Evolutionary conservation across 2,888 invertebrate species (phyloP), one percentile per base, ranked within the genome.

Genomic region (Tenthredo scrophulariae): DNA sequence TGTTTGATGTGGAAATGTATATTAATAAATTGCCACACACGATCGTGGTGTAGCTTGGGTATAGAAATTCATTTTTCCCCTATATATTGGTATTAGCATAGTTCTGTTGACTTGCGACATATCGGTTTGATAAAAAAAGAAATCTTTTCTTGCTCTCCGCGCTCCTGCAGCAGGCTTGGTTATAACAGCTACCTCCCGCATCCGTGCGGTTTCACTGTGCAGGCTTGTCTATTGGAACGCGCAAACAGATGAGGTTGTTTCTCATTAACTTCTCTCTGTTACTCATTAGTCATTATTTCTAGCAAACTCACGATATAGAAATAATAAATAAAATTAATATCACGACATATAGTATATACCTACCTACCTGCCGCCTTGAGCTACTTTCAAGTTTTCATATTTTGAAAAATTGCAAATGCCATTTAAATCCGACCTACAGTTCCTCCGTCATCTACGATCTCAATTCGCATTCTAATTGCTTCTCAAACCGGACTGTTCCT

Each of bases 281-380:
- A 37, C 37, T 62, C 58, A 62, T 79, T 58, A 79, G 79, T 79
- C 58, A 54, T 54, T 62, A 79, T 58, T 58, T 77, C 74, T 50
- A 43, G 33, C 18, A 67, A 26, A 67, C 40, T 40, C n/a, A 74
- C 6, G 10, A 43, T 43, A 40, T 40, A 22, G n/a, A 43, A 22
- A 46, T 29, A 18, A 77, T 77, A 54, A 54, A 54, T 54, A 26
- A 75, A 77, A 77, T 54, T 18, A 77, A 77, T 77, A 46, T 77
- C 50, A 67, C 74, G 74, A 40, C 9, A 40, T 29, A 74, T 33
- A 5, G 77, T 22, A 62, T 62, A 10, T 3, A n/a, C 50, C 7
- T 54, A n/a, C 54, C 50, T 50, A n/a, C 72, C 37, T 40, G n/a
- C 15, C 58, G 79, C 80, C 80, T 80, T 80, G 80, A 80, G 62